Evolutionary conservation across 2,797 vertebrate genomes (phyloP).

Genomic region (Bufotes viridis): DNA sequence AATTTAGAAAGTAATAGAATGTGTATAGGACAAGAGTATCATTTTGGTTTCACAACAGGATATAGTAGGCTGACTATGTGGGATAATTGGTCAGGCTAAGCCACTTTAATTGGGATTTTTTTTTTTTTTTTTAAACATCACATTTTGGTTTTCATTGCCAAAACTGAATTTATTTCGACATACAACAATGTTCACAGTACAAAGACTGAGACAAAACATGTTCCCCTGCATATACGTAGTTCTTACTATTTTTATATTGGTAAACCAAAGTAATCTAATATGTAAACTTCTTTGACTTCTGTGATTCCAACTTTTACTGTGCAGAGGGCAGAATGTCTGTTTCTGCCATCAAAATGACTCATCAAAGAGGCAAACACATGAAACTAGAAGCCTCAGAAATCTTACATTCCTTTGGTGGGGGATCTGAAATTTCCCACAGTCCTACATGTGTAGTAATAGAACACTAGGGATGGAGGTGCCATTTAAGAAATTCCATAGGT

Average conservation of each 20-base stretch:
- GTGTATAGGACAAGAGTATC: background rate
- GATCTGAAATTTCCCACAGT: background rate
- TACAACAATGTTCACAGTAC: background rate
- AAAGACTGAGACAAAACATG: background rate
- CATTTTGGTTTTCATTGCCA: background rate
- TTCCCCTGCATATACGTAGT: no score
- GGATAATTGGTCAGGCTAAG: background rate
- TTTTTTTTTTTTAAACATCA: background rate
- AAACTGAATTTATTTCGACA: background rate
- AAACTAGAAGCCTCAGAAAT: background rate
- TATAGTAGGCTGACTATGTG: background rate
- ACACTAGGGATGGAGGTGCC: no score
- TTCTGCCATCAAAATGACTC: background rate
- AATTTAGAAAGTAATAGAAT: background rate
- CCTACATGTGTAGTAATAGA: background rate
- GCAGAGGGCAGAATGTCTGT: background rate
- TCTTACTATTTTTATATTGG: background rate
- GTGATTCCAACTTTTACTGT: background rate
- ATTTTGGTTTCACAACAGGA: constrained; percentile 10
- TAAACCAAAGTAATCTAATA: background rate
- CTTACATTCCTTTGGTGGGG: background rate
- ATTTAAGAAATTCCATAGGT: no score
- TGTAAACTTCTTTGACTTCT: background rate
- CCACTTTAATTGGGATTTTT: background rate
- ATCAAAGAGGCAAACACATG: background rate